A percentile compares a stretch with the other conserved stretches of the same genome.
Evolutionary conservation across 2,113 vertebrate species (phyloP).

Genomic region (Lichenostomus cassidix): DNA sequence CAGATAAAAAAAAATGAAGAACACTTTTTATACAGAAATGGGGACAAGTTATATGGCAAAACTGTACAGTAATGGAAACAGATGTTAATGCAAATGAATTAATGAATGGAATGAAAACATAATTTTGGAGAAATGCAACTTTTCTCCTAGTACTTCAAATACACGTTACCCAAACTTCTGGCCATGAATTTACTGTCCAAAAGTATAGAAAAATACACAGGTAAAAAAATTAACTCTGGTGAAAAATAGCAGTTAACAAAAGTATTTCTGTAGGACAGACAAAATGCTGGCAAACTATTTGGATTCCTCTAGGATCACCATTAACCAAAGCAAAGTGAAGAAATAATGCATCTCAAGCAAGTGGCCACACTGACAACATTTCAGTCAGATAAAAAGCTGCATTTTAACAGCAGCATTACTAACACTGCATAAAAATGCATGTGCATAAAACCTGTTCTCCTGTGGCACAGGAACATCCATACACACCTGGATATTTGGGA

Average conservation of each 20-base stretch:
- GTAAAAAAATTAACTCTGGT: too few species aligned
- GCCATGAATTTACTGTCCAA: not conserved
- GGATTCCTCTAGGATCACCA: not conserved
- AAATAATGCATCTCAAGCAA: not conserved
- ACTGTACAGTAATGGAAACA: not conserved
- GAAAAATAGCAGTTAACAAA: not conserved
- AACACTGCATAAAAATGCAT: fast-evolving
- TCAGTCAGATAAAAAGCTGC: not conserved
- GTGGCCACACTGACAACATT: not conserved
- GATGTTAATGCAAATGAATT: not conserved
- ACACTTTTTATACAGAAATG: not conserved
- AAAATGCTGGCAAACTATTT: not conserved
- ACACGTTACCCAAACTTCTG: not conserved
- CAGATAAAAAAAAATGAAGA: not conserved
- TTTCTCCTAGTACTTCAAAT: not conserved
- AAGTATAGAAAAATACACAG: not conserved
- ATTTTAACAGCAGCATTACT: not conserved
- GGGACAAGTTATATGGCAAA: not conserved
- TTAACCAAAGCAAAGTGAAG: not conserved
- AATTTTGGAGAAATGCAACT: not conserved
- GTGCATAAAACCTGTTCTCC: not conserved
- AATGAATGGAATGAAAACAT: not conserved
- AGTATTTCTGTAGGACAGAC: not conserved
- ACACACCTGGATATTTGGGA: not conserved
- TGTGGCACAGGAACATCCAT: not conserved